Evolutionary conservation across 2,797 vertebrate species (phyloP).

Genomic region (Hapalemur alaotrensis): DNA sequence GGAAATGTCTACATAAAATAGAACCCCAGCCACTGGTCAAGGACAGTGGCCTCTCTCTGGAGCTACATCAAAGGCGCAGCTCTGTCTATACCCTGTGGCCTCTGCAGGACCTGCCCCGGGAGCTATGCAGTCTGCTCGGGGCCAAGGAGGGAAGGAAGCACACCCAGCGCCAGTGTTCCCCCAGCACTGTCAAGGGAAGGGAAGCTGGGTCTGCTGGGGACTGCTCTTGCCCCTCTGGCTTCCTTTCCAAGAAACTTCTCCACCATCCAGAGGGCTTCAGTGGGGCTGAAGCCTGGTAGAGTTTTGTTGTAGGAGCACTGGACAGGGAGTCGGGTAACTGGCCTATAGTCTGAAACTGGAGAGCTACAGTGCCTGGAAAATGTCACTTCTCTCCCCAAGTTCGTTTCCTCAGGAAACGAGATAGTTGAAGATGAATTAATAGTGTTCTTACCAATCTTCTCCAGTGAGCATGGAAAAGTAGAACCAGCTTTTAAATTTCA

Average conservation of each 20-base stretch:
- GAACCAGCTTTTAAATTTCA: neutral
- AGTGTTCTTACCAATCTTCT: neutral
- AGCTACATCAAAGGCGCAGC: constrained; percentile 60
- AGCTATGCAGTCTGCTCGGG: neutral
- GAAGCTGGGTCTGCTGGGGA: neutral
- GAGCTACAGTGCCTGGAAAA: neutral
- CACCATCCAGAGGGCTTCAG: neutral
- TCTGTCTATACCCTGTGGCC: constrained; percentile 7
- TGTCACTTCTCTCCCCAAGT: neutral
- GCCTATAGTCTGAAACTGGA: neutral
- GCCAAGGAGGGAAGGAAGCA: neutral
- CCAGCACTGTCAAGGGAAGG: neutral
- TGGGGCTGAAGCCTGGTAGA: neutral
- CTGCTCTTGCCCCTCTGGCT: neutral
- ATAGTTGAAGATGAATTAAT: neutral
- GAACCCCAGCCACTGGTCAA: constrained; percentile 55
- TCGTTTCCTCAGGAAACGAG: neutral
- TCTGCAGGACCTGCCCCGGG: neutral
- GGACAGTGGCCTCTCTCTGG: constrained; percentile 52
- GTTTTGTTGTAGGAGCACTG: neutral
- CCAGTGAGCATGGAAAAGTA: neutral
- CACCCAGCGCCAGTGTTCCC: neutral
- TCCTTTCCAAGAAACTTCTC: neutral
- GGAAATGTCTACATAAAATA: constrained; percentile 57
- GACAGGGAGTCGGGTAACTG: neutral